Evolutionary conservation across 2,888 invertebrate genomes (phyloP).

Genomic region (Byasa hedistus): DNA sequence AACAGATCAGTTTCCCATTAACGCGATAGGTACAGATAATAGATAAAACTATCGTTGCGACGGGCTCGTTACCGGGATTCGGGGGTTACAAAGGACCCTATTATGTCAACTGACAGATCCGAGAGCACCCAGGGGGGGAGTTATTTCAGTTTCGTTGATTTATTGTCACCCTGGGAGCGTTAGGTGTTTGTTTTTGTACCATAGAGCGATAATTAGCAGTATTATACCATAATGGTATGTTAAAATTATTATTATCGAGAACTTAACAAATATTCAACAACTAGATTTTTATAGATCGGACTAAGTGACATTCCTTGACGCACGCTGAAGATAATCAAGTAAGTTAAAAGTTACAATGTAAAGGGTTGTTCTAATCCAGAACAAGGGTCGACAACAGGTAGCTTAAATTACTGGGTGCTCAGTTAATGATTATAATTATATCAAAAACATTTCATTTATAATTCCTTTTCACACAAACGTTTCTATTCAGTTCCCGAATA

Average conservation of each 20-base stretch:
- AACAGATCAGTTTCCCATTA: slow-evolving; percentile 19
- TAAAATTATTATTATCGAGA: neutral
- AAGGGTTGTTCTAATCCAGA: no score
- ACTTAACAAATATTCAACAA: no score
- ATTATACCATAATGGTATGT: slow-evolving; percentile 4
- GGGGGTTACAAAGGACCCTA: slow-evolving; percentile 53
- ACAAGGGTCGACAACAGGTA: no score
- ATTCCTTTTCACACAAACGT: no score
- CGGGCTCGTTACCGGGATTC: slow-evolving; percentile 41
- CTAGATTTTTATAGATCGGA: no score
- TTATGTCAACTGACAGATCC: slow-evolving; percentile 62
- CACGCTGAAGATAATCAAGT: no score
- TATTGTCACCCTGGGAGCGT: slow-evolving; percentile 55
- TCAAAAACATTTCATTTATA: no score
- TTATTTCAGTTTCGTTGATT: slow-evolving; percentile 70
- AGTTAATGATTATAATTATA: no score
- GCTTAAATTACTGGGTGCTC: no score
- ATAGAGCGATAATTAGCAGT: slow-evolving; percentile 45
- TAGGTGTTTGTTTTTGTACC: slow-evolving; percentile 49
- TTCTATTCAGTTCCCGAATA: no score
- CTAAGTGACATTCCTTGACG: no score
- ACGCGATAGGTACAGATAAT: slow-evolving; percentile 35
- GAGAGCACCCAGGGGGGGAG: slow-evolving; percentile 54
- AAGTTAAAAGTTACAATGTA: no score
- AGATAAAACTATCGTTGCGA: slow-evolving; percentile 38